Percentiles rank a stretch among this genome's conserved stretches.
Evolutionary conservation across 2,113 vertebrate species (phyloP).

Genomic region (Tor tambroides): DNA sequence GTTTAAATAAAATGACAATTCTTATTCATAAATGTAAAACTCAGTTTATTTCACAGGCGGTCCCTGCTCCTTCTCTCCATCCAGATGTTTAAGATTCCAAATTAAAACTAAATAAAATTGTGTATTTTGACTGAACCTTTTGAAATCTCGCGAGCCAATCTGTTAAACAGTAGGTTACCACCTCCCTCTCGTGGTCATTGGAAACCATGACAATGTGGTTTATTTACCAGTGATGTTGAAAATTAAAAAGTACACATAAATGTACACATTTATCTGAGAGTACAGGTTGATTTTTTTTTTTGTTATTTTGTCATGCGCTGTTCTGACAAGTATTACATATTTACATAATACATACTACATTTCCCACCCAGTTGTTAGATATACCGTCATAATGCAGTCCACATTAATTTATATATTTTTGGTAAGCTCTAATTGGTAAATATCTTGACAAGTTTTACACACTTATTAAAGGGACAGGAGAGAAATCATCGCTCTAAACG

Average conservation of each 20-base stretch:
- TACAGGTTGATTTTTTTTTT: background rate
- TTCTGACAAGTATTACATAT: background rate
- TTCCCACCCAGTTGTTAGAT: background rate
- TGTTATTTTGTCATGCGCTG: background rate
- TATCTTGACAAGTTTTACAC: background rate
- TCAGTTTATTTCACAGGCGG: background rate
- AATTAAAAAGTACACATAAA: background rate
- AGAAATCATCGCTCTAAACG: background rate
- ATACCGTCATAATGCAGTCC: background rate
- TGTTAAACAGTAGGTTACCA: background rate
- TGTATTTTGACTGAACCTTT: background rate
- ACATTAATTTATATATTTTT: background rate
- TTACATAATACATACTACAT: background rate
- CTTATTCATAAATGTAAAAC: background rate
- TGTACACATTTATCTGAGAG: background rate
- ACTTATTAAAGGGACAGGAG: background rate
- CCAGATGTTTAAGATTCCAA: background rate
- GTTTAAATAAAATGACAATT: background rate
- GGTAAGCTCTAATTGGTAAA: background rate
- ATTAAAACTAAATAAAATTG: background rate
- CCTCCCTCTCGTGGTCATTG: conserved; percentile 16
- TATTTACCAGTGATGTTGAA: background rate
- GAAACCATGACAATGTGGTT: background rate
- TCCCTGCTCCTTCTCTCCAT: background rate
- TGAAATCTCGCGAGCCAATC: background rate